These are phyloP conservation scores for Furnarius figulus DNA, from an alignment of 2,113 vertebrate genomes.

Conservation along the genomic window DNA sequence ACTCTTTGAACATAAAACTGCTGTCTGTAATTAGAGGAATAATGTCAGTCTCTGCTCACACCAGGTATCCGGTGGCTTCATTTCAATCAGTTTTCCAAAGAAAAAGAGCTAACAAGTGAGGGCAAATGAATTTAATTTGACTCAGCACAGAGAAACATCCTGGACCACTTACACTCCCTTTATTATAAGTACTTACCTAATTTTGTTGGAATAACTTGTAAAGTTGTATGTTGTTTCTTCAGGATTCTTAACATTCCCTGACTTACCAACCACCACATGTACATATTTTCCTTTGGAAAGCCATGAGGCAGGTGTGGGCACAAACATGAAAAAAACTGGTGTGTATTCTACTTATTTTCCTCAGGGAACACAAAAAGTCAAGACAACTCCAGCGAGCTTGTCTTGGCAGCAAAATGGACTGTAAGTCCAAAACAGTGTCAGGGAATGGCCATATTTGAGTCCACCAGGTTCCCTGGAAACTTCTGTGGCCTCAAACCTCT, in stretches of 20 bases:
- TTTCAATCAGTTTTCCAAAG: not conserved
- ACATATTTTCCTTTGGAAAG: not conserved
- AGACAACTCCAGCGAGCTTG: not conserved
- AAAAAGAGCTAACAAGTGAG: not conserved
- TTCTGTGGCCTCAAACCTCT: not conserved
- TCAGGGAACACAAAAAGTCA: not conserved
- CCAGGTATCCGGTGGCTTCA: not conserved
- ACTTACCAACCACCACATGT: not conserved
- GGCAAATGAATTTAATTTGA: not conserved
- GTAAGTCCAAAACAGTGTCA: not conserved
- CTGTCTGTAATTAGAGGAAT: not conserved
- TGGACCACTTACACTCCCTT: not conserved
- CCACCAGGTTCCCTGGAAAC: not conserved
- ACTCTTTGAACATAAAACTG: not conserved
- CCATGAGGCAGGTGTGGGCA: not conserved
- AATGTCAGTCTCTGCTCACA: not conserved
- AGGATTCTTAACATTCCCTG: not conserved
- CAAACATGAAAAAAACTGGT: rapidly evolving
- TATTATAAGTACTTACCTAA: not conserved
- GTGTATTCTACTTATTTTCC: not conserved
- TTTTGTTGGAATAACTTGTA: not conserved
- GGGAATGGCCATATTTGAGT: not conserved
- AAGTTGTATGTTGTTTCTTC: not conserved
- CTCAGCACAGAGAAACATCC: not conserved
- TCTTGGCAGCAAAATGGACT: not conserved